These are phyloP conservation scores for Tenthredo notha DNA, from an alignment of 2,888 invertebrate genomes.

Conservation along the genomic window DNA sequence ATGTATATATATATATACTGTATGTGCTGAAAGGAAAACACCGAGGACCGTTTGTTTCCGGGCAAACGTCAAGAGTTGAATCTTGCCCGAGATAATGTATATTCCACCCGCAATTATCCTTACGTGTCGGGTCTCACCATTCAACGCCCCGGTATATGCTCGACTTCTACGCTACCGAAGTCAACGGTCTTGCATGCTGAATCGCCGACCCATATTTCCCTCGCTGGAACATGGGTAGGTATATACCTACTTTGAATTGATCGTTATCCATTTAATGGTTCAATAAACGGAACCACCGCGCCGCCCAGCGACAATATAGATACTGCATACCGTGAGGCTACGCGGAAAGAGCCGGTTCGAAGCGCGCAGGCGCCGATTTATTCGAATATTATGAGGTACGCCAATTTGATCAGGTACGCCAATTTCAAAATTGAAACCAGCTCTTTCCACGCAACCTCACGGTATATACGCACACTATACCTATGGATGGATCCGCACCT, in stretches of 20 bases:
- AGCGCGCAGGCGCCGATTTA: too few species aligned
- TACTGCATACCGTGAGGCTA: too few species aligned
- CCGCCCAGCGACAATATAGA: neutral
- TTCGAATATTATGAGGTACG: too few species aligned
- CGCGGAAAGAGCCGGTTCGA: too few species aligned
- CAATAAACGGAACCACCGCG: constrained; percentile 28
- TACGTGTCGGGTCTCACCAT: neutral
- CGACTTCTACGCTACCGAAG: neutral
- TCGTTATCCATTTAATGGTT: constrained; percentile 40
- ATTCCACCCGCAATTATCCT: neutral
- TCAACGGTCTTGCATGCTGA: constrained; percentile 2
- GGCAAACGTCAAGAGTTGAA: neutral
- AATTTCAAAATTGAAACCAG: too few species aligned
- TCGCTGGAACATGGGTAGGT: neutral
- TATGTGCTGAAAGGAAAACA: neutral
- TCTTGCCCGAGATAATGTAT: neutral
- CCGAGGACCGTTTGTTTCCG: neutral
- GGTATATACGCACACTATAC: neutral
- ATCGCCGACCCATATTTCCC: constrained; percentile 27
- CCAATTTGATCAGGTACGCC: too few species aligned
- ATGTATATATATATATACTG: too few species aligned
- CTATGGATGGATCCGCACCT: neutral
- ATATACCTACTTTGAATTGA: constrained; percentile 30
- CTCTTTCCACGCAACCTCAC: too few species aligned
- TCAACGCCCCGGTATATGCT: constrained; percentile 1